A percentile compares a stretch with the other conserved stretches of the same genome.
phyloP scores from a whole-genome alignment of 2,113 vertebrate species.

The Mus spicilegus region DNA sequence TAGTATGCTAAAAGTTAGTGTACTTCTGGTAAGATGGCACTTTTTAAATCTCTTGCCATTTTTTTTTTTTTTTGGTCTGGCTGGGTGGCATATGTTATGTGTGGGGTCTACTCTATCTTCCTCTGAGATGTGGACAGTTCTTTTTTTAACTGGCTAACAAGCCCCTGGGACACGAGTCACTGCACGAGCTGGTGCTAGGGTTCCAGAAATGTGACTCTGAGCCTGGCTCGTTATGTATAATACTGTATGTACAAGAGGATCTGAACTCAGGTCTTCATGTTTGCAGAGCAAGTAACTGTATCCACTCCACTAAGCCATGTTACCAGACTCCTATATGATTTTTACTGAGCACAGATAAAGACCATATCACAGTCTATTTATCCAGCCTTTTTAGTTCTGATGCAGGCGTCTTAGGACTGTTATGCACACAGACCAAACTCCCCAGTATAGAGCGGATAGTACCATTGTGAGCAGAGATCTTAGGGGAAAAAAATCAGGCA shows the following conservation, averaged over 20 bases:
- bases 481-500: background rate
- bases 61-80: background rate
- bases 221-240: background rate
- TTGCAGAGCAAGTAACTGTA: background rate
- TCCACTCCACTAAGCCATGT: too few species aligned
- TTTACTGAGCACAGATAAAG: conserved; percentile 57
- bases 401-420: conserved; percentile 9
- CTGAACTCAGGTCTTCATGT: background rate
- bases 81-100: background rate
- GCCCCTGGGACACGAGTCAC: background rate
- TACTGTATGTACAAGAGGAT: background rate
- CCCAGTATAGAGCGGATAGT: background rate
- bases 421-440: background rate
- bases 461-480: background rate
- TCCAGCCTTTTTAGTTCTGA: background rate
- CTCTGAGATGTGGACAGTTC: background rate
- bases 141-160: background rate
- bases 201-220: background rate
- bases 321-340: background rate
- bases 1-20: background rate
- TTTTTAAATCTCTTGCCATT: conserved; percentile 39
- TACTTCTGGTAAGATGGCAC: background rate
- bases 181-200: background rate
- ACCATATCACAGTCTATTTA: conserved; percentile 27
- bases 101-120: background rate